A percentile compares a stretch with the other conserved stretches of the same genome.
These are phyloP conservation scores for Dolichallabes microphthalmus DNA, from an alignment of 2,113 vertebrate species.

Conservation along the genomic window DNA sequence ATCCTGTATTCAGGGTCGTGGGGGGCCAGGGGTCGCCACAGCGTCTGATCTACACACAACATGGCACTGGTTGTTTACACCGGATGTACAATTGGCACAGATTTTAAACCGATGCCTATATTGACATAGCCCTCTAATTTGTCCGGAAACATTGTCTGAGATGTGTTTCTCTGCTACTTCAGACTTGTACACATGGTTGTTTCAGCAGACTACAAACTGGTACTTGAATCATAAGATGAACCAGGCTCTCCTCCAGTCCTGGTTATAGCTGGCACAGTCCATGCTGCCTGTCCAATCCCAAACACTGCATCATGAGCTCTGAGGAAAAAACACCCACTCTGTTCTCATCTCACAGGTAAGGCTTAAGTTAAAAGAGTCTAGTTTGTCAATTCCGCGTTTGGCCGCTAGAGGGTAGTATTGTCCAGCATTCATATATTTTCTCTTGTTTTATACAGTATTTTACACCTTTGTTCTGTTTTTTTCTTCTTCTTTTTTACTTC, in stretches of 20 bases:
- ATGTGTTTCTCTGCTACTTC: not conserved
- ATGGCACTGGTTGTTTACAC: too few species aligned
- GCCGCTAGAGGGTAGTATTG: constrained; percentile 8
- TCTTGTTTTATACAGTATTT: not conserved
- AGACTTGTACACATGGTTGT: not conserved
- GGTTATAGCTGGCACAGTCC: not conserved
- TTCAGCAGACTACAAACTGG: not conserved
- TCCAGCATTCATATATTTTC: not conserved
- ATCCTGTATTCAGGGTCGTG: too few species aligned
- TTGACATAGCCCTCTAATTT: too few species aligned
- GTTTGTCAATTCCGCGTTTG: not conserved
- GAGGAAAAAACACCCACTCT: not conserved
- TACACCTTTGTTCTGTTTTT: not conserved
- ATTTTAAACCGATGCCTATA: too few species aligned
- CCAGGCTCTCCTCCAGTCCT: not conserved
- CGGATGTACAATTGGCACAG: too few species aligned
- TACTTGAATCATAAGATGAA: not conserved
- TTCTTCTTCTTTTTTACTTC: not conserved
- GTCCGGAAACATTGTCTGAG: not conserved
- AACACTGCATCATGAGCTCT: not conserved
- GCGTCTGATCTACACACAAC: too few species aligned
- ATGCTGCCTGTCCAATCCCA: not conserved
- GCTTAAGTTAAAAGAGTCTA: not conserved
- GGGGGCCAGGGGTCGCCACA: too few species aligned
- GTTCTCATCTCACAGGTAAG: not conserved